Evolutionary conservation across 2,888 invertebrate species (phyloP), one percentile per base, ranked within the genome.

Genomic region (Acleris emargana): DNA sequence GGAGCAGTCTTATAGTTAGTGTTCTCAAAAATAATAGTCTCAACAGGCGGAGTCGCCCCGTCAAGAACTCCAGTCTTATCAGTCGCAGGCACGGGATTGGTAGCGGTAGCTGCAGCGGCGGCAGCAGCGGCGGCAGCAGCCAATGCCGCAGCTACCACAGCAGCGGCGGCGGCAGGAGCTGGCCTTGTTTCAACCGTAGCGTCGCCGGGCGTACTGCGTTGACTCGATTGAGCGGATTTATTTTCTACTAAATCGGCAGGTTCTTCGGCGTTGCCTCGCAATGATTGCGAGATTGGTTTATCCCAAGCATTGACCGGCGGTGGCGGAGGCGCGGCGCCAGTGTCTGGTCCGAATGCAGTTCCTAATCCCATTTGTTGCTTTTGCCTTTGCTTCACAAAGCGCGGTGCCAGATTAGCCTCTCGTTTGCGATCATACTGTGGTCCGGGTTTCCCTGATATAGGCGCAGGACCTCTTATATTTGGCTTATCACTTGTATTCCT

Each of bases 21-120:
- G 82, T 98, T 98, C 81, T 98, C 97, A 81, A 98, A 97, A 71
- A 98, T 97, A 60, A 98, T 96, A 0, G 97, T 97, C 80, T 97
- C 96, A 20, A 97, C 96, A 2, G 97, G 97, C 0, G 96, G 95
- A 5, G 96, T 96, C 4, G 95, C 93, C 28, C 96, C 95, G 78
- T 97, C 96, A 38, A 96, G 85, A 1, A 95, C 94, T 32, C 94
- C 93, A 61, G 88, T 73, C 77, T 94, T 94, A 71, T 94, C 94
- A 59, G 84, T 67, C 66, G 82, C 80, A 47, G 86, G 76, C 53
- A 83, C 71, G 6, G 64, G 64, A 45, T 32, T 50, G 28, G 28
- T 43, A 38, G 54, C 42, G 7, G 54, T 11, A 17, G 53, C 53
- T 5, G 38, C 53, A 11, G 25, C 54, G 20, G 54, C 20, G 5